Evolutionary conservation across 64 coral and sea anemone species (phyloP).

Genomic region (Porites lutea): DNA sequence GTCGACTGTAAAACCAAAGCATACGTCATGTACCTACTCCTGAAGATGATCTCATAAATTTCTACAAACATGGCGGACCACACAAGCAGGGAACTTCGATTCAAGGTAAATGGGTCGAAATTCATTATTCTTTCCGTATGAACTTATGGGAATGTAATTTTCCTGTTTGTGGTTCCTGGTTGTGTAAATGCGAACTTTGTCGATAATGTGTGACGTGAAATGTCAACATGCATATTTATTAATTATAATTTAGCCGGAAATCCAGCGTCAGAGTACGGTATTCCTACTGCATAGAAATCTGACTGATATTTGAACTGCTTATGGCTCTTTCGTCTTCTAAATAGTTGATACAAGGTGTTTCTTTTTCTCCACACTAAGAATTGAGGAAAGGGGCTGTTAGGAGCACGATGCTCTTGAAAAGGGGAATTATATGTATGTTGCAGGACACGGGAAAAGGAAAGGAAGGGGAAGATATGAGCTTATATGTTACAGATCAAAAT

Average conservation of each 20-base stretch:
- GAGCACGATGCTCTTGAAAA: no score
- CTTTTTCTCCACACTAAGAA: no score
- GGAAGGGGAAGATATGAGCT: no score
- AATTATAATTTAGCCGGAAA: neutral
- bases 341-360: no score
- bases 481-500: no score
- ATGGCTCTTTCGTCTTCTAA: no score
- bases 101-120: constrained; percentile 5
- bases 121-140: neutral
- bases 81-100: neutral
- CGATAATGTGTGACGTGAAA: neutral
- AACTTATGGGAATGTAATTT: neutral
- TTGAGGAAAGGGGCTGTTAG: no score
- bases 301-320: no score
- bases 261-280: no score
- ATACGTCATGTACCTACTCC: neutral
- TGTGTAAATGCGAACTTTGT: neutral
- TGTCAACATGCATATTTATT: constrained; percentile 17
- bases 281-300: no score
- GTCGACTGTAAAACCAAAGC: neutral
- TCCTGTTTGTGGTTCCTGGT: neutral
- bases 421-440: no score
- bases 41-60: neutral
- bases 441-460: no score
- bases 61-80: neutral